A percentile compares a stretch with the other conserved stretches of the same genome.
Evolutionary conservation across 1,140 invertebrate species (phyloP).

Genomic region (Harpegnathos saltator): DNA sequence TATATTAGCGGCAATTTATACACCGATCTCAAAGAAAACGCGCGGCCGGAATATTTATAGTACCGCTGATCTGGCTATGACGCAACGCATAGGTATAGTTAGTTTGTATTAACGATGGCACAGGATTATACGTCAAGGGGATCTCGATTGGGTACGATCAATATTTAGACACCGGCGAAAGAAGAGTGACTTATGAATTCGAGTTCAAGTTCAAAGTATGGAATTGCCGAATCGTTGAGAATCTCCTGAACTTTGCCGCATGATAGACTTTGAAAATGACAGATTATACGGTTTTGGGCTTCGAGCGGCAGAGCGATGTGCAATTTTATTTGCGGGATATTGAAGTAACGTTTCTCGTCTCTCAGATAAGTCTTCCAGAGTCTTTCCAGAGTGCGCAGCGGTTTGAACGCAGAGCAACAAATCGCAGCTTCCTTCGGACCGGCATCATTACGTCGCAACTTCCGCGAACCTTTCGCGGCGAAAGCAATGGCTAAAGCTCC

Average conservation of each 20-base stretch:
- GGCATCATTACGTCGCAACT: not conserved
- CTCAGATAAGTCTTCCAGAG: not conserved
- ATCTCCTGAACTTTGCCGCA: not conserved
- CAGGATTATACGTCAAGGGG: not conserved
- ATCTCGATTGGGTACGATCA: not conserved
- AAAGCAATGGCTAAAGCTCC: not conserved
- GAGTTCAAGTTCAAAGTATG: not conserved
- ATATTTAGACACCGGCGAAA: not conserved
- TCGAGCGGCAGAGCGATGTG: too few relatives aligned
- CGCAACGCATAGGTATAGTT: not conserved
- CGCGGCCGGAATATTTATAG: constrained; percentile 12
- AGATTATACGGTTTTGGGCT: not conserved
- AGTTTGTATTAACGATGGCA: not conserved
- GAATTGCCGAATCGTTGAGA: not conserved
- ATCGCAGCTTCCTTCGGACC: too few relatives aligned
- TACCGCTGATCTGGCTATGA: not conserved
- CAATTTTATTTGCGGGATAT: too few relatives aligned
- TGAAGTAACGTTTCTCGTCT: not conserved
- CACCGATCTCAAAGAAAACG: not conserved
- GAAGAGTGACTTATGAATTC: not conserved
- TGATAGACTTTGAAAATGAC: not conserved
- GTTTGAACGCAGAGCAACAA: not conserved
- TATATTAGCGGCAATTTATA: not conserved
- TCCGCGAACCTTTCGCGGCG: not conserved
- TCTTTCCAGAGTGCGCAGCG: not conserved